phyloP scores from a whole-genome alignment of 1,140 invertebrate genomes.

The Lepidurus packardi region DNA sequence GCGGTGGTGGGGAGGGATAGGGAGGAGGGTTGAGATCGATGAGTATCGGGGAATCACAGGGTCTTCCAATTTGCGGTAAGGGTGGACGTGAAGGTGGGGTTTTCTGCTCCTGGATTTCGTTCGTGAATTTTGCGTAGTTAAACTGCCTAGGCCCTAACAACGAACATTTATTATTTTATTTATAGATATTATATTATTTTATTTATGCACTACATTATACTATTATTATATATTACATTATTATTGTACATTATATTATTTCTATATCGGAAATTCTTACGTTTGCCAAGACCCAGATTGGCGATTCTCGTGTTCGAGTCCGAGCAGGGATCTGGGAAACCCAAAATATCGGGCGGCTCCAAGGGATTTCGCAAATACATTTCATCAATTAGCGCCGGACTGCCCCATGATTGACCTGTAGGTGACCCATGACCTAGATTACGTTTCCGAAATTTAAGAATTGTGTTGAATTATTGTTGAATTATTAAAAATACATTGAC shows the following conservation, averaged over 20 bases:
- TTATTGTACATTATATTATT: slow-evolving; percentile 4
- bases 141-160: slow-evolving; percentile 12
- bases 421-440: slow-evolving; percentile 58
- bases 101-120: slow-evolving; percentile 15
- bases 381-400: slow-evolving; percentile 70
- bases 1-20: background rate
- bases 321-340: slow-evolving; percentile 38
- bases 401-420: slow-evolving; percentile 78
- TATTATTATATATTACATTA: background rate
- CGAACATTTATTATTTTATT: background rate
- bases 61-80: background rate
- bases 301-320: background rate
- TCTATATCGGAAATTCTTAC: slow-evolving; percentile 16
- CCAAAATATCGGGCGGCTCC: slow-evolving; percentile 68
- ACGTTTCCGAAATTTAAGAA: slow-evolving; percentile 42
- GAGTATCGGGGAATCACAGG: slow-evolving; percentile 22
- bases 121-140: slow-evolving; percentile 27
- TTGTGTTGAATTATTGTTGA: too few species aligned
- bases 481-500: background rate
- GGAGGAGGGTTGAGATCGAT: slow-evolving; percentile 13
- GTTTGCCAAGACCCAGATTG: background rate
- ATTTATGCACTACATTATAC: background rate
- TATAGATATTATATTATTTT: background rate
- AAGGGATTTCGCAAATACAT: slow-evolving; percentile 76
- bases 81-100: background rate